These are phyloP conservation scores for Eriosoma lanigerum DNA, from an alignment of 1,140 invertebrate genomes.

Conservation along the genomic window DNA sequence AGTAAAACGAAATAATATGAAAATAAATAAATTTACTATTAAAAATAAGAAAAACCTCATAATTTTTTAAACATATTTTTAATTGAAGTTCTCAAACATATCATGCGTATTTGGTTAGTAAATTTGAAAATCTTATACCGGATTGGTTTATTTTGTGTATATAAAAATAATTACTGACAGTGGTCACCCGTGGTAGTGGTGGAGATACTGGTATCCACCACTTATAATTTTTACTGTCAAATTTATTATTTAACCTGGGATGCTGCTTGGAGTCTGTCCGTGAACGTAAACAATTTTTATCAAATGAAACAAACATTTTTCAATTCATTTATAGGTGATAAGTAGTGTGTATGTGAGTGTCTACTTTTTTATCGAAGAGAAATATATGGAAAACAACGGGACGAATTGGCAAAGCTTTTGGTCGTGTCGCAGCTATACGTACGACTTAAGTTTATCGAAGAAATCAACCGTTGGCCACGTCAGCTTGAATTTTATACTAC, in stretches of 20 bases:
- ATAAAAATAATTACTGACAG: too few relatives aligned
- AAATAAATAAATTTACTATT: too few relatives aligned
- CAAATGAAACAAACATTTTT: background rate
- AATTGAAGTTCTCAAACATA: background rate
- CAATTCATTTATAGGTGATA: too few relatives aligned
- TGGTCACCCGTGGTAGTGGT: background rate
- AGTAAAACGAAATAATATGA: too few relatives aligned
- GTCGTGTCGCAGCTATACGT: background rate
- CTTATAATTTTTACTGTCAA: background rate
- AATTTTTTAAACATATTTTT: background rate
- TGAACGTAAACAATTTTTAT: background rate
- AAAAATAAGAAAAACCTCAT: too few relatives aligned
- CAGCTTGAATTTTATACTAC: conserved; percentile 13
- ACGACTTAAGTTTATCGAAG: background rate
- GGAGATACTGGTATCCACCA: background rate
- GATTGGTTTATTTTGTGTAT: background rate
- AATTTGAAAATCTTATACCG: background rate
- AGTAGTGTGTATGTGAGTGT: too few relatives aligned
- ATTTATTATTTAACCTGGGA: background rate
- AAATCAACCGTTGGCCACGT: background rate
- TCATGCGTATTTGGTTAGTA: background rate
- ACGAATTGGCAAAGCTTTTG: background rate
- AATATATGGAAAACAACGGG: too few relatives aligned
- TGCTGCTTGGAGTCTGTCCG: too few relatives aligned
- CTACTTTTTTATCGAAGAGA: background rate